Percentiles rank a stretch among this genome's conserved stretches.
These are phyloP conservation scores for Perca schrenkii DNA, from an alignment of 2,113 vertebrate species.

Conservation along the genomic window DNA sequence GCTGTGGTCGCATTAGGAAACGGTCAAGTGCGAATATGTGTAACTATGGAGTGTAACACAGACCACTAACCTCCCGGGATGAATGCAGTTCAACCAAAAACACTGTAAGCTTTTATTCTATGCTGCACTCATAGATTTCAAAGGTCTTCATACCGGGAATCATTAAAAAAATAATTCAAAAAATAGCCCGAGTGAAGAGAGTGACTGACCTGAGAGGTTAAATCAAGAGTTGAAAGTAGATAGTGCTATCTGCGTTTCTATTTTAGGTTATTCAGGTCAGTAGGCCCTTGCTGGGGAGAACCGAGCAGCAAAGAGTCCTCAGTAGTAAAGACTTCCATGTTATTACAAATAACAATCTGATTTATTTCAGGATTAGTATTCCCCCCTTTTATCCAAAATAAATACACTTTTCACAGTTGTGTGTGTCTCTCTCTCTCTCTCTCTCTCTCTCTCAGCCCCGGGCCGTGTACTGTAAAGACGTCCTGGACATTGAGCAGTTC, in stretches of 20 bases:
- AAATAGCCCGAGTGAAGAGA: conserved; percentile 34
- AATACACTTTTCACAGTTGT: neutral
- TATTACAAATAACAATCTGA: neutral
- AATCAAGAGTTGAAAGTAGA: conserved; percentile 62
- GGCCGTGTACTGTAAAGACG: conserved; percentile 92
- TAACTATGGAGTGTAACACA: neutral
- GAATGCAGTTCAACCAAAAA: neutral
- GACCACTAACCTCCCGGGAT: neutral
- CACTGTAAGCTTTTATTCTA: neutral
- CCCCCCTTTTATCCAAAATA: neutral
- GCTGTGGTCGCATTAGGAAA: neutral
- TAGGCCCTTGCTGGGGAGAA: conserved; percentile 1
- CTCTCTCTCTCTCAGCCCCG: conserved; percentile 83
- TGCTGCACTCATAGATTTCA: neutral
- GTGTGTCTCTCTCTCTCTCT: neutral
- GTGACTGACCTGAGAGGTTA: conserved; percentile 45
- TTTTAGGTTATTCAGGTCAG: conserved; percentile 49
- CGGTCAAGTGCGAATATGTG: neutral
- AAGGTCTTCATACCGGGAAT: conserved; percentile 8
- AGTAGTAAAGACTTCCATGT: conserved; percentile 6
- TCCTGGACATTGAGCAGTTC: conserved; percentile 92
- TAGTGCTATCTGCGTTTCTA: conserved; percentile 60
- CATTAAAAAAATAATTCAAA: neutral
- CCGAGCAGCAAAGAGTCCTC: neutral
- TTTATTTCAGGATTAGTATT: neutral